Conservation (phyloP, 1,140 invertebrate species). For the Paraescarpia echinospica region DNA sequence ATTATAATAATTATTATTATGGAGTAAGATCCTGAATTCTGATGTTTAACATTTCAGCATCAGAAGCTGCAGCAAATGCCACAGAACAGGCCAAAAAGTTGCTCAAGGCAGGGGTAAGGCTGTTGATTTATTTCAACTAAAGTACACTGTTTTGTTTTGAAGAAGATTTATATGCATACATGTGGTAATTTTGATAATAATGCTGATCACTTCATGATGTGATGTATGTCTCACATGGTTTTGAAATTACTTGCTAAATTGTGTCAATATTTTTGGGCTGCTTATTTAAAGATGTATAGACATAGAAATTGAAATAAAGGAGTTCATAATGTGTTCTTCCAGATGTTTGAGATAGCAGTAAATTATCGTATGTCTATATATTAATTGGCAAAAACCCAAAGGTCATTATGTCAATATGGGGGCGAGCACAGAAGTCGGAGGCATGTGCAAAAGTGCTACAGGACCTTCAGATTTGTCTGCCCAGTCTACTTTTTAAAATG, state of each 20-base stretch:
- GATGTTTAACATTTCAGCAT: slow-evolving; percentile 51
- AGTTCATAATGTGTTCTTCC: too few species aligned
- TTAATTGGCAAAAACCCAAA: too few species aligned
- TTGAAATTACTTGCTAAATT: neutral
- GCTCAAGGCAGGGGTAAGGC: slow-evolving; percentile 89
- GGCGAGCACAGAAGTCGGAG: too few species aligned
- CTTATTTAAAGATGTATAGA: too few species aligned
- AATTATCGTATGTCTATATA: too few species aligned
- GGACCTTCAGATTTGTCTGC: too few species aligned
- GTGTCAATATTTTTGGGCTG: neutral
- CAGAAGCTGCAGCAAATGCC: slow-evolving; percentile 83
- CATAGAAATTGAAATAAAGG: too few species aligned
- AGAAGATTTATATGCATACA: neutral
- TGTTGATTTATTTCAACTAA: slow-evolving; percentile 61
- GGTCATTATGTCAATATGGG: too few species aligned
- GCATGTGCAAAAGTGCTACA: too few species aligned
- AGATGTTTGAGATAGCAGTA: too few species aligned
- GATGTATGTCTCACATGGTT: neutral
- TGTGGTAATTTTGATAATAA: neutral
- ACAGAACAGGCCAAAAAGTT: slow-evolving; percentile 92
- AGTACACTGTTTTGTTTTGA: neutral
- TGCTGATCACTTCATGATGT: neutral
- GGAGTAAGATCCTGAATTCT: too few species aligned
- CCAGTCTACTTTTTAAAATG: too few species aligned
- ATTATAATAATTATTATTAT: neutral